These are phyloP conservation scores for Pycnonotus jocosus DNA, from an alignment of 2,113 vertebrate genomes.

Conservation along the genomic window DNA sequence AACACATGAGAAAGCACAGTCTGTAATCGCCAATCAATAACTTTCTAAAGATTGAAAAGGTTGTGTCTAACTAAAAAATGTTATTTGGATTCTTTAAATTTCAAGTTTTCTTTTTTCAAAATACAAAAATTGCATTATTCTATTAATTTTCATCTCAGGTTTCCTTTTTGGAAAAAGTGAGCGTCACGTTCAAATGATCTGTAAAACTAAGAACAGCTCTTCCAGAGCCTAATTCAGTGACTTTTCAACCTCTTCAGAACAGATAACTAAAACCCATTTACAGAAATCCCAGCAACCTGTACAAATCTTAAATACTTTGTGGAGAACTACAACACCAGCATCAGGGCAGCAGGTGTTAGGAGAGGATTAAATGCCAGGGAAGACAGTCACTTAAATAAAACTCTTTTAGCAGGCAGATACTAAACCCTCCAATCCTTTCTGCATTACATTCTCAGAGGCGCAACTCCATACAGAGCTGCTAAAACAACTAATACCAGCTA, in stretches of 20 bases:
- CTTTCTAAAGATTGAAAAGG: background rate
- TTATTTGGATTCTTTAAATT: background rate
- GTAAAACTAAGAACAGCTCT: background rate
- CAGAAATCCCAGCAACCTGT: background rate
- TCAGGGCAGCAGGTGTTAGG: background rate
- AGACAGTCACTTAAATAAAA: background rate
- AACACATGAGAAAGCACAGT: rapidly evolving
- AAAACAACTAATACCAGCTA: background rate
- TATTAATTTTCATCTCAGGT: background rate
- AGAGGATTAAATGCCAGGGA: background rate
- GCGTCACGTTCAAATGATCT: background rate
- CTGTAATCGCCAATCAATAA: background rate
- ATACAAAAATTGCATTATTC: background rate
- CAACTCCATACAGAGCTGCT: background rate
- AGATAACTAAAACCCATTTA: background rate
- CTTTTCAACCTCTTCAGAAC: background rate
- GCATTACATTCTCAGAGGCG: background rate
- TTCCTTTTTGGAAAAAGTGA: background rate
- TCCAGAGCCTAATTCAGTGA: background rate
- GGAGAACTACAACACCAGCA: background rate
- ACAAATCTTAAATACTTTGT: background rate
- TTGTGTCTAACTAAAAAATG: background rate
- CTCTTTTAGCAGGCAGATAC: background rate
- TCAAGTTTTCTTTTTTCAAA: background rate
- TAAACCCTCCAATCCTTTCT: background rate